phyloP scores from a whole-genome alignment of 2,113 vertebrate species.

The Garra rufa region DNA sequence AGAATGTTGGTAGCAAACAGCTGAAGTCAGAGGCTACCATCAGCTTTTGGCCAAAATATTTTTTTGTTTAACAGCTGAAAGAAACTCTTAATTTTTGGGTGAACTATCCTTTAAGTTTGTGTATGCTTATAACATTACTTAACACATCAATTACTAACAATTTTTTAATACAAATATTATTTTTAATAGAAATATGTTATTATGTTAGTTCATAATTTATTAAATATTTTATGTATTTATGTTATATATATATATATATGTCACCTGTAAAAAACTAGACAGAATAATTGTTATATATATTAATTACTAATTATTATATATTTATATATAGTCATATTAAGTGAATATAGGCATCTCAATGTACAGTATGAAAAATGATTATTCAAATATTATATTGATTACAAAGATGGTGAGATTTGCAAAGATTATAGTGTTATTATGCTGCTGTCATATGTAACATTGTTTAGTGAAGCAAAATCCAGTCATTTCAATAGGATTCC shows the following conservation, averaged over 20 bases:
- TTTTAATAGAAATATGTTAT: neutral
- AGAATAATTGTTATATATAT: too few species aligned
- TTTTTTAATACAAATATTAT: neutral
- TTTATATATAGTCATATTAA: too few species aligned
- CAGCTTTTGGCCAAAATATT: neutral
- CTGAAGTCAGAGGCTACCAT: neutral
- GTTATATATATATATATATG: too few species aligned
- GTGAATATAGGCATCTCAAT: neutral
- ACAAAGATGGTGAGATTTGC: too few species aligned
- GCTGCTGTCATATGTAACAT: too few species aligned
- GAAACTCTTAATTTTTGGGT: neutral
- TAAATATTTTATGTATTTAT: neutral
- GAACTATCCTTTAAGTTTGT: neutral
- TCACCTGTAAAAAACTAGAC: neutral
- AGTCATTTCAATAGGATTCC: too few species aligned
- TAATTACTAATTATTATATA: too few species aligned
- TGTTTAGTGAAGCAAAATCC: too few species aligned
- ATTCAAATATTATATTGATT: neutral
- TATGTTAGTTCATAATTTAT: neutral
- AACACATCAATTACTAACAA: neutral
- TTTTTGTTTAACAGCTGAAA: neutral
- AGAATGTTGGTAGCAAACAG: neutral
- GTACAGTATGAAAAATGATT: neutral
- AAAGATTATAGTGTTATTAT: too few species aligned
- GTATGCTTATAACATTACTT: neutral